Evolutionary conservation across 2,113 vertebrate genomes (phyloP).

Genomic region (Notiomystis cincta): DNA sequence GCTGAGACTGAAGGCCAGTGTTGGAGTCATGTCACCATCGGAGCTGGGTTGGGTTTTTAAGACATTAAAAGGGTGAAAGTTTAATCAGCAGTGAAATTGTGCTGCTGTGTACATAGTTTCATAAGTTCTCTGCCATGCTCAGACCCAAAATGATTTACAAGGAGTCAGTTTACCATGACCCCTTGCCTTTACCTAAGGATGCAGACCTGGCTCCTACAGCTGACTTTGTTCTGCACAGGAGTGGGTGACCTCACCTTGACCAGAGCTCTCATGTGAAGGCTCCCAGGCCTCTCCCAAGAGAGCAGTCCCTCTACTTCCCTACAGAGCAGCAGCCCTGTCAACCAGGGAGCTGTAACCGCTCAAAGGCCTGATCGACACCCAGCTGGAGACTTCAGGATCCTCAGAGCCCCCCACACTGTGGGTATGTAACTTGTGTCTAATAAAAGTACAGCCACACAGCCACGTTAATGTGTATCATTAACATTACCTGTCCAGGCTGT

Average conservation of each 20-base stretch:
- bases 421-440: rapidly evolving
- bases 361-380: not conserved
- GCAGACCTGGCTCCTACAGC: not conserved
- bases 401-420: not conserved
- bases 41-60: not conserved
- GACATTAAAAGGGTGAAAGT: not conserved
- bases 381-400: not conserved
- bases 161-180: not conserved
- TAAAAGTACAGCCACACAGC: not conserved
- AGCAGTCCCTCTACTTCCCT: not conserved
- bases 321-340: not conserved
- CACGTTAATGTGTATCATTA: rapidly evolving
- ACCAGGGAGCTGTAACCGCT: not conserved
- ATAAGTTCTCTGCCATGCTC: not conserved
- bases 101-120: not conserved
- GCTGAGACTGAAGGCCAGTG: rapidly evolving
- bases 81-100: not conserved
- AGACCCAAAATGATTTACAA: not conserved
- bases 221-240: not conserved
- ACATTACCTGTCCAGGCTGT: constrained; percentile 90
- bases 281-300: not conserved
- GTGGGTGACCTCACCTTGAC: not conserved
- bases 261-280: rapidly evolving
- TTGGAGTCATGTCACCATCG: not conserved
- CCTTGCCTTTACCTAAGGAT: not conserved